Conservation (phyloP, 2,888 invertebrate species). For the Endomychus coccineus region DNA sequence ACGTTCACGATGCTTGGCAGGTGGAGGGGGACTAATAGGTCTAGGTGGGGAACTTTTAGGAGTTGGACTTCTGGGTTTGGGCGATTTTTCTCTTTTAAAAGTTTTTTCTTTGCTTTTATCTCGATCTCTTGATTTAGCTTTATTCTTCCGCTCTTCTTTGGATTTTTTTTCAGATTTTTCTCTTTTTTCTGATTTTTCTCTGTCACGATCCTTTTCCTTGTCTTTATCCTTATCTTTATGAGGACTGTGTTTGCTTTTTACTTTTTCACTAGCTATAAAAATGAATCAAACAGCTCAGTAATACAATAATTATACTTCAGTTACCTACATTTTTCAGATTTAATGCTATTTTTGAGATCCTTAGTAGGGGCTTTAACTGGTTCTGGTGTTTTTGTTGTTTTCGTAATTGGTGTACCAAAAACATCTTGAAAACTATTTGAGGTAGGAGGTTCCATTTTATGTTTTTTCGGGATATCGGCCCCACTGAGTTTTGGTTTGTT, state of each 20-base stretch:
- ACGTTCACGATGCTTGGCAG: conserved; percentile 30
- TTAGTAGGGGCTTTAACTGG: conserved; percentile 45
- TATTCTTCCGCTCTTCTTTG: conserved; percentile 45
- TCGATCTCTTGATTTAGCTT: conserved; percentile 44
- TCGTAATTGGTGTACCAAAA: conserved; percentile 77
- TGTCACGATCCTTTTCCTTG: no score
- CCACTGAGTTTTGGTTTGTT: conserved; percentile 65
- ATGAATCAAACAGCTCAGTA: neutral
- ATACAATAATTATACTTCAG: conserved; percentile 1
- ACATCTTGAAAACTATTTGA: conserved; percentile 64
- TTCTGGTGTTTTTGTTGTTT: conserved; percentile 63
- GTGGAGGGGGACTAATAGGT: conserved; percentile 33
- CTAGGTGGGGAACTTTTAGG: conserved; percentile 39
- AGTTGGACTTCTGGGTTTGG: conserved; percentile 34
- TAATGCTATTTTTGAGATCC: conserved; percentile 42
- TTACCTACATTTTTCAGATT: conserved; percentile 48
- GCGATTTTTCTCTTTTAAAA: conserved; percentile 45
- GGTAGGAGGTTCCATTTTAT: conserved; percentile 36
- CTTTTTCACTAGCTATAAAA: conserved; percentile 34
- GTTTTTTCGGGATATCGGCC: conserved; percentile 38
- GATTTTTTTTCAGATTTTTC: conserved; percentile 44
- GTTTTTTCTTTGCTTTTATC: conserved; percentile 49
- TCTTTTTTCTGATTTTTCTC: no score
- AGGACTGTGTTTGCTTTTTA: conserved; percentile 49
- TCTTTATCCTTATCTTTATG: conserved; percentile 47